Conservation (phyloP, 2,888 invertebrate species). For the Periphyllus acericola region DNA sequence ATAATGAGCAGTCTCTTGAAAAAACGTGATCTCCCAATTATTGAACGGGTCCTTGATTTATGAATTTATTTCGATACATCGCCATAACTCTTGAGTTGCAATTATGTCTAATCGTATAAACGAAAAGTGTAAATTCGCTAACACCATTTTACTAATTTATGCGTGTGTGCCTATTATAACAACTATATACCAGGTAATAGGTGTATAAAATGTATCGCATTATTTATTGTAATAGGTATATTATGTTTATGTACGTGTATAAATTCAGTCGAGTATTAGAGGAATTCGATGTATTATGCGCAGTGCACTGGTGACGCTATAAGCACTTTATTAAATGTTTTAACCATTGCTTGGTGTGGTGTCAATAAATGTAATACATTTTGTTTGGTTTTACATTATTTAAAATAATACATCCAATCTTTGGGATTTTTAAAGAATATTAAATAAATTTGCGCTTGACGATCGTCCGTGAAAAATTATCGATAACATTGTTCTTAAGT, state of each 20-base stretch:
- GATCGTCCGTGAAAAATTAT: not conserved
- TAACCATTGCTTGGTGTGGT: too few relatives aligned
- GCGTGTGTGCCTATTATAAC: too few relatives aligned
- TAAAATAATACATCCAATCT: too few relatives aligned
- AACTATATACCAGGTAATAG: too few relatives aligned
- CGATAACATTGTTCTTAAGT: not conserved
- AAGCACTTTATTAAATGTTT: too few relatives aligned
- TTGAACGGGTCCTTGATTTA: conserved; percentile 17
- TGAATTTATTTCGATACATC: not conserved
- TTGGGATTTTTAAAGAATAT: not conserved
- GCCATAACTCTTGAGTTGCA: not conserved
- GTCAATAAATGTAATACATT: too few relatives aligned
- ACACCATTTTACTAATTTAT: not conserved
- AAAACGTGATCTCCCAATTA: not conserved
- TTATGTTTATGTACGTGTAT: too few relatives aligned
- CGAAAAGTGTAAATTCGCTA: not conserved
- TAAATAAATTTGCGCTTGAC: not conserved
- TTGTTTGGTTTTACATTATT: not conserved
- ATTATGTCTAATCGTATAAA: conserved; percentile 3
- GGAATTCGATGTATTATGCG: too few relatives aligned
- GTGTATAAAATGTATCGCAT: too few relatives aligned
- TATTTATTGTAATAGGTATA: too few relatives aligned
- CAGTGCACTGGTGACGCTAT: too few relatives aligned
- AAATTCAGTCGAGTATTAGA: too few relatives aligned
- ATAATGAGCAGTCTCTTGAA: conserved; percentile 20